Conservation (phyloP, 2,113 vertebrate species). For the Hydropotes inermis region DNA sequence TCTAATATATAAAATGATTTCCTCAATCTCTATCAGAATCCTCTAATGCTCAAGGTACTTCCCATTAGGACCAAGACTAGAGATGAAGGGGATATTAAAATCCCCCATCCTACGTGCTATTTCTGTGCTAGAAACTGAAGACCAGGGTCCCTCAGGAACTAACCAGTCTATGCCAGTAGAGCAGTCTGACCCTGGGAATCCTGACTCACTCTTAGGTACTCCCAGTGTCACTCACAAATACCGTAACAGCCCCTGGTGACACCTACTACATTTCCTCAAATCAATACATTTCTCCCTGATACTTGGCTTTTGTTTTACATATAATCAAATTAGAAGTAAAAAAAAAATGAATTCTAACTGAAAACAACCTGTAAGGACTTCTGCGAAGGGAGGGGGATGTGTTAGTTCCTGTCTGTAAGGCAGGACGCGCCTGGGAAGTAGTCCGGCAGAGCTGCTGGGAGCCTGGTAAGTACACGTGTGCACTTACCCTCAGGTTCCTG, state of each 20-base stretch:
- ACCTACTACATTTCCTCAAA: background rate
- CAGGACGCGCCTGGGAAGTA: background rate
- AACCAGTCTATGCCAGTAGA: background rate
- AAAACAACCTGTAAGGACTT: background rate
- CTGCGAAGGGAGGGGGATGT: background rate
- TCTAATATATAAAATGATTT: background rate
- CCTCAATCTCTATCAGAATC: background rate
- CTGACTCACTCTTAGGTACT: background rate
- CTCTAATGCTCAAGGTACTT: background rate
- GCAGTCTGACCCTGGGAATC: background rate
- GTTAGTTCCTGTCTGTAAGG: background rate
- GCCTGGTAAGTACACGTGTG: slow-evolving; percentile 84
- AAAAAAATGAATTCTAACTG: background rate
- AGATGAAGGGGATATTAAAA: background rate
- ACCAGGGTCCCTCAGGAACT: background rate
- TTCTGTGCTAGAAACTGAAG: background rate
- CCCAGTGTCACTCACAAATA: background rate
- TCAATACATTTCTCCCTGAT: background rate
- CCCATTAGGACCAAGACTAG: background rate
- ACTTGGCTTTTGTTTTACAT: background rate
- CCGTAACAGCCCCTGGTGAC: background rate
- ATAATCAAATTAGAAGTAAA: background rate
- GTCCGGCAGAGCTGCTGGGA: slow-evolving; percentile 53
- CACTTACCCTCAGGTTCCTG: slow-evolving; percentile 85
- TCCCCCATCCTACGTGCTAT: background rate